Conservation (phyloP, 2,888 invertebrate genomes). For the Rhagonycha fulva region DNA sequence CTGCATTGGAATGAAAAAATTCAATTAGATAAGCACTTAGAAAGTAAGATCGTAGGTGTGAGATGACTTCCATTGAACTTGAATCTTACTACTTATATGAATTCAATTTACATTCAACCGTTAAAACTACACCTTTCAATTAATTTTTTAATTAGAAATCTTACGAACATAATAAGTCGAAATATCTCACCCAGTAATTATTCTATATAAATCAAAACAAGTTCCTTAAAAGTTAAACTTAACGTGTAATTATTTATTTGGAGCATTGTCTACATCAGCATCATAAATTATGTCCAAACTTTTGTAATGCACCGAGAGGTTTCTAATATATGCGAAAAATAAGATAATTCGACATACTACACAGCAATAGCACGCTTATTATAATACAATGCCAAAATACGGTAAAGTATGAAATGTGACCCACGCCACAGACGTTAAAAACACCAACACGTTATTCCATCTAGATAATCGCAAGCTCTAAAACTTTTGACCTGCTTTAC, state of each 20-base stretch:
- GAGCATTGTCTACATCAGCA: conserved; percentile 2
- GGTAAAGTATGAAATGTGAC: conserved; percentile 25
- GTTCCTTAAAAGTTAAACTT: conserved; percentile 1
- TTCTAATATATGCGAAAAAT: conserved; percentile 13
- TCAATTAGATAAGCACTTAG: neutral
- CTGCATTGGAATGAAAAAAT: neutral
- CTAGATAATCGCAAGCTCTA: conserved; percentile 14
- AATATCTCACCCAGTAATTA: neutral
- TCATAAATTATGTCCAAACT: neutral
- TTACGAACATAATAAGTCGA: neutral
- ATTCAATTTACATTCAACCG: neutral
- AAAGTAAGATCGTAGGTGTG: neutral
- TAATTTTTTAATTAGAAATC: neutral
- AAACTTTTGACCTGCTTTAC: conserved; percentile 18
- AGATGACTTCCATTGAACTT: neutral
- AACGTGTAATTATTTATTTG: conserved; percentile 6
- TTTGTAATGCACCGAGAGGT: conserved; percentile 3
- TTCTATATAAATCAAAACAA: conserved; percentile 2
- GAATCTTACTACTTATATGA: neutral
- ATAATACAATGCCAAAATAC: conserved; percentile 34
- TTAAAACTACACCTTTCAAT: neutral
- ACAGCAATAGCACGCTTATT: conserved; percentile 28
- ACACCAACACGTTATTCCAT: conserved; percentile 25
- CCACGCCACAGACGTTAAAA: conserved; percentile 23
- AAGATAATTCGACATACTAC: conserved; percentile 17